Conservation (phyloP, 1,140 invertebrate species). For the Brachystomella parvula region DNA sequence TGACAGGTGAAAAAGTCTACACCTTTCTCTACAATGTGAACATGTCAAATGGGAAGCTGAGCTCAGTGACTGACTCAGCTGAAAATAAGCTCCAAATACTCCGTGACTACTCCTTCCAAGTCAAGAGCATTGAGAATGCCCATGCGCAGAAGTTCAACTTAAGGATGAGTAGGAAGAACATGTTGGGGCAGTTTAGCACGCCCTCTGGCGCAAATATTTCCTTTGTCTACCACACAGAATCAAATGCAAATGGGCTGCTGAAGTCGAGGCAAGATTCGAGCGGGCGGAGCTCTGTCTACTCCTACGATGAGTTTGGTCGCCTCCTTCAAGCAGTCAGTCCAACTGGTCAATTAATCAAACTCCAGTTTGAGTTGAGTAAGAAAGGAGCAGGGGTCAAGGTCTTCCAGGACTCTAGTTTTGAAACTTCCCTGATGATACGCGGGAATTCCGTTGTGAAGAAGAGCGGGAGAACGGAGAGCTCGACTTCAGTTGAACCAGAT, state of each 20-base stretch:
- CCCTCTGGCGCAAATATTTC: slow-evolving; percentile 86
- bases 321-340: slow-evolving; percentile 82
- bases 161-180: slow-evolving; percentile 76
- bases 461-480: slow-evolving; percentile 66
- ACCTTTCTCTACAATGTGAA: slow-evolving; percentile 92
- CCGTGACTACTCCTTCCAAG: slow-evolving; percentile 76
- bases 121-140: slow-evolving; percentile 89
- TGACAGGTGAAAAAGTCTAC: slow-evolving; percentile 84
- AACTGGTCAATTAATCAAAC: slow-evolving; percentile 75
- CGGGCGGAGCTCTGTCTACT: slow-evolving; percentile 84
- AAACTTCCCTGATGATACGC: slow-evolving; percentile 76
- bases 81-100: slow-evolving; percentile 84
- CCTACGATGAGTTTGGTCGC: slow-evolving; percentile 90
- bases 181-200: slow-evolving; percentile 77
- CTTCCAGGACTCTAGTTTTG: slow-evolving; percentile 68
- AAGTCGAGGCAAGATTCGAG: slow-evolving; percentile 81
- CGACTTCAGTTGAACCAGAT: slow-evolving; percentile 68
- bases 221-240: slow-evolving; percentile 75
- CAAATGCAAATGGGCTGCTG: slow-evolving; percentile 65
- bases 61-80: slow-evolving; percentile 83
- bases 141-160: slow-evolving; percentile 85
- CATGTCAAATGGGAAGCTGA: slow-evolving; percentile 89
- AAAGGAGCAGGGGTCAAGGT: slow-evolving; percentile 81
- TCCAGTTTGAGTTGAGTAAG: slow-evolving; percentile 76
- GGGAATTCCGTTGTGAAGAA: slow-evolving; percentile 73